Percentiles rank a stretch among this genome's conserved stretches.
These are phyloP conservation scores for Brachypterus glaber DNA, from an alignment of 2,888 invertebrate species.

Conservation along the genomic window DNA sequence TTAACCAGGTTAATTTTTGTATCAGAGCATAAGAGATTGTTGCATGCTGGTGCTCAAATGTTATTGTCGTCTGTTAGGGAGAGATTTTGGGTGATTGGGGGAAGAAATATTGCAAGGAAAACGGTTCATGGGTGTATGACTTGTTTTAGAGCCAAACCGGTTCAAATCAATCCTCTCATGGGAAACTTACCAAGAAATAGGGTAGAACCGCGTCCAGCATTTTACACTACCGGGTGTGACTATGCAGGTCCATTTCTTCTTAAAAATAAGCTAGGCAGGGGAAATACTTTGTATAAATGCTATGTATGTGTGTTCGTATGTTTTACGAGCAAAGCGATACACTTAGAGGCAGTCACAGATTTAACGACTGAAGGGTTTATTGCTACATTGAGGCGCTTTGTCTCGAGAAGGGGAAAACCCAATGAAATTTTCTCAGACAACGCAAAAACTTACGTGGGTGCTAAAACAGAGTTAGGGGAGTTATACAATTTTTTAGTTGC, in stretches of 20 bases:
- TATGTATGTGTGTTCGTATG: constrained; percentile 22
- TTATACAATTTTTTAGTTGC: neutral
- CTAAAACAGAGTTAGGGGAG: constrained; percentile 10
- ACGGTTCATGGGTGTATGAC: constrained; percentile 16
- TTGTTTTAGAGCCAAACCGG: constrained; percentile 19
- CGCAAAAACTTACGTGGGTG: constrained; percentile 17
- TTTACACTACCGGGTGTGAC: constrained; percentile 18
- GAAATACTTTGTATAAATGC: constrained; percentile 13
- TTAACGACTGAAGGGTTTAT: constrained; percentile 19
- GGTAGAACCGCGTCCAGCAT: constrained; percentile 14
- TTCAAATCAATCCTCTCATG: constrained; percentile 14
- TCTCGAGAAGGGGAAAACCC: constrained; percentile 15
- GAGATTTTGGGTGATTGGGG: constrained; percentile 17
- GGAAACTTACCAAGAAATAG: constrained; percentile 17
- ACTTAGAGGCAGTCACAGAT: constrained; percentile 20
- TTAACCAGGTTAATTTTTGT: constrained; percentile 17
- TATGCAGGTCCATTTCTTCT: constrained; percentile 21
- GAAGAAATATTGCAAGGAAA: constrained; percentile 15
- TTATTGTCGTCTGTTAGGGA: constrained; percentile 14
- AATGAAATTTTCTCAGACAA: constrained; percentile 15
- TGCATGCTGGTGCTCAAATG: constrained; percentile 18
- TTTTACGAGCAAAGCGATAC: constrained; percentile 19
- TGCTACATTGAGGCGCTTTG: constrained; percentile 15
- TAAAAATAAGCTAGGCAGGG: constrained; percentile 13
- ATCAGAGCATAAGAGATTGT: constrained; percentile 14